Conservation (phyloP, 2,797 vertebrate species). For the Alexandromys oeconomus region DNA sequence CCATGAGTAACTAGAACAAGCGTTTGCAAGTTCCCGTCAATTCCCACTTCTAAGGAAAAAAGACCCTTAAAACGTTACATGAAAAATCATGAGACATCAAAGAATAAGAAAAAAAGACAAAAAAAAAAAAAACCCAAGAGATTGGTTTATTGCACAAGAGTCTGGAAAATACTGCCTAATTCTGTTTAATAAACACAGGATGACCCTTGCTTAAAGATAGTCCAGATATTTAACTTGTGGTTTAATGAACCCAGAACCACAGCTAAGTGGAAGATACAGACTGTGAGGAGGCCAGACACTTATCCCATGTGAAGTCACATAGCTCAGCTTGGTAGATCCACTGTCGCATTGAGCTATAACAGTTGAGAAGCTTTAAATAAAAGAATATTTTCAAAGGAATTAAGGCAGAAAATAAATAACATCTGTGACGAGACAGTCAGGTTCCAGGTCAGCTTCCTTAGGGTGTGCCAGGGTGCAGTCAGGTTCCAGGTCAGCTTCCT, state of each 20-base stretch:
- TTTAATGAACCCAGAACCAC: conserved; percentile 57
- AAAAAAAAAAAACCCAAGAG: not conserved
- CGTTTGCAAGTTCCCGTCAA: conserved; percentile 69
- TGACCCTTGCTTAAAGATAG: conserved; percentile 56
- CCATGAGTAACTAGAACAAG: conserved; percentile 72
- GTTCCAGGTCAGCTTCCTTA: not conserved
- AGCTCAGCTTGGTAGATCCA: not conserved
- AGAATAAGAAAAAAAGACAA: not conserved
- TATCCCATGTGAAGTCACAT: conserved; percentile 39
- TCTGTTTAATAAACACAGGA: conserved; percentile 68
- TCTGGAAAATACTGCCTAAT: conserved; percentile 58
- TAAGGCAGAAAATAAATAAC: not conserved
- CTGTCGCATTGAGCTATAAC: conserved; percentile 27
- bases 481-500: not conserved
- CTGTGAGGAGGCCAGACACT: not conserved
- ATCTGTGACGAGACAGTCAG: not conserved
- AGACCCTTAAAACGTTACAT: conserved; percentile 62
- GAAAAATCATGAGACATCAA: conserved; percentile 61
- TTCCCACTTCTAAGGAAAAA: conserved; percentile 75
- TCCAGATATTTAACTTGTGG: conserved; percentile 45
- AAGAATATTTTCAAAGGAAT: not conserved
- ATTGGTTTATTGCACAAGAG: conserved; percentile 63
- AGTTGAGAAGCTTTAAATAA: not conserved
- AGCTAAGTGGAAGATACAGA: not conserved
- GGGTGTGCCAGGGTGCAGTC: not conserved